Percentiles rank a stretch among this genome's conserved stretches.
Conservation (phyloP, 2,113 vertebrate species). For the Myotis yumanensis region DNA sequence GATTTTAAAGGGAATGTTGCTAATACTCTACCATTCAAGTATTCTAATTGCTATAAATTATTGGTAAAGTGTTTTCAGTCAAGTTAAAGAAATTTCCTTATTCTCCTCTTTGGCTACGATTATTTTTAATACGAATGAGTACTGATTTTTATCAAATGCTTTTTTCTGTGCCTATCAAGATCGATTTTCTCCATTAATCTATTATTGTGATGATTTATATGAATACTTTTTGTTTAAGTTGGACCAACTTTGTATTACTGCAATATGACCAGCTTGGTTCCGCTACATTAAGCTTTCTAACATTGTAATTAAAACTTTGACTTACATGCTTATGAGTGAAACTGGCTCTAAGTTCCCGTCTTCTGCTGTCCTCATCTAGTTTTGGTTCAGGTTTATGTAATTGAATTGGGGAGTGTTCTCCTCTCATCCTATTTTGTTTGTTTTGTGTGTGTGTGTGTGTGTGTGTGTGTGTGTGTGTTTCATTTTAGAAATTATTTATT, state of each 20-base stretch:
- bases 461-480: not conserved
- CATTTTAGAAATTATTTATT: conserved; percentile 17
- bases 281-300: not conserved
- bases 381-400: not conserved
- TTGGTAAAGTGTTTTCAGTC: not conserved
- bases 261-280: not conserved
- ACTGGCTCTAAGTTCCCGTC: not conserved
- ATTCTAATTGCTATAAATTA: not conserved
- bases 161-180: not conserved
- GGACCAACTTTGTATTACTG: not conserved
- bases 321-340: not conserved
- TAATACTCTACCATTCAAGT: not conserved
- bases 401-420: not conserved
- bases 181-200: conserved; percentile 23
- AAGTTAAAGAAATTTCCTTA: conserved; percentile 3
- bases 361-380: not conserved
- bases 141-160: not conserved
- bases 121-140: not conserved
- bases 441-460: not conserved
- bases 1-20: not conserved
- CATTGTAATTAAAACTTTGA: not conserved
- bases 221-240: not conserved
- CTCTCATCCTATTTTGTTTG: not conserved
- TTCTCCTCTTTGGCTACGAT: not conserved
- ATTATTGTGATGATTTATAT: not conserved